Base-by-base conservation (phyloP, 2,113 vertebrate species). In the Coregonus clupeaformis region DNA sequence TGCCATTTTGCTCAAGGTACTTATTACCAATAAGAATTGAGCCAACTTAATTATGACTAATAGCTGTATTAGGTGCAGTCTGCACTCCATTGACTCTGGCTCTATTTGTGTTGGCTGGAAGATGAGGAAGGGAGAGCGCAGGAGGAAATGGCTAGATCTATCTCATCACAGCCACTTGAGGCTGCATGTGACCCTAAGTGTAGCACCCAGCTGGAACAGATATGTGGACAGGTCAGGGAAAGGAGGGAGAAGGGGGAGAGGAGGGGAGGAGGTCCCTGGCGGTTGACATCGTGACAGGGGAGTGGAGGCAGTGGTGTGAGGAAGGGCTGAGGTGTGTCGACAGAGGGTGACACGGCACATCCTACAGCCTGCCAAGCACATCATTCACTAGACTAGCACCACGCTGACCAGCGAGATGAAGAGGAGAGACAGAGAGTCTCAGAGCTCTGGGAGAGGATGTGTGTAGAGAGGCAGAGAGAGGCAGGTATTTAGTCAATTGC, bases 231-330 rank as follows among this genome's bases (percentile, higher is more conserved):
- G 86, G 80, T 85, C 80, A 81, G 79, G 68, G 74, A 82, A 76
- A 77, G 82, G 27, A 27, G 55, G 69, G 71, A 42, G 36, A 11
- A 86, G 89, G 73, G 27, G 52, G 74, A 57, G 29, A 25, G 59
- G 29, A 32, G 42, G 27, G 60, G 79, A 87, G 72, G 82, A 87
- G 9, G 36, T 42, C 68, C 78, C 77, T 80, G 86, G 84, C 80
- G 81, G 91, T 93, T 86, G 91, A 89, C 91, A 92, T 92, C 89
- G 89, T 24, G 68, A 93, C 82, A 73, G 62, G 30, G 73, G 84
- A 70, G 71, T 14, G 42, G 65, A 9, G 65, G 64, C 55, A 36
- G 85, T 79, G 82, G 81, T 63, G 72, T 77, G 74, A 88, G 77
- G 59, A 22, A 86, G 84, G 68, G 64, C 18, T 42, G 24, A 71